Conservation (phyloP, 2,113 vertebrate species). For the Prinia subflava region DNA sequence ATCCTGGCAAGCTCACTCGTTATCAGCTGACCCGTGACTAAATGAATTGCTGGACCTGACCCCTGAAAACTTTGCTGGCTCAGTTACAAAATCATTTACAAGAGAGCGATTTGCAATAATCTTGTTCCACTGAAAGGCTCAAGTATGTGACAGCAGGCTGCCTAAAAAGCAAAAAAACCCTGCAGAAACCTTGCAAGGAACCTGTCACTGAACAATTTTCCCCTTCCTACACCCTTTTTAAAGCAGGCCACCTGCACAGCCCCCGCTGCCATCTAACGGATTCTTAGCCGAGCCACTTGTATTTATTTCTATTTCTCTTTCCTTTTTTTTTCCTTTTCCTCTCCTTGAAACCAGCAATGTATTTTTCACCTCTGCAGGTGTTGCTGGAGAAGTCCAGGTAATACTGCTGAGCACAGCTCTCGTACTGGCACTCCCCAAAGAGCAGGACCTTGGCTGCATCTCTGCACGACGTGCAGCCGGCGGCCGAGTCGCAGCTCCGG, state of each 20-base stretch:
- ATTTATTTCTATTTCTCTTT: neutral
- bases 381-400: constrained; percentile 84
- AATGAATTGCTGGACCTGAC: constrained; percentile 42
- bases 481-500: constrained; percentile 76
- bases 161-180: neutral
- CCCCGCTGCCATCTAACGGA: accelerated
- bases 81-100: constrained; percentile 53
- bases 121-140: constrained; percentile 40
- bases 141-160: constrained; percentile 2
- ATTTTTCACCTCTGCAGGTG: constrained; percentile 84
- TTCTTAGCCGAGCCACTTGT: neutral
- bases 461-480: constrained; percentile 82
- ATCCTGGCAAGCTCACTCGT: constrained; percentile 33
- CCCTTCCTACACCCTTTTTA: neutral
- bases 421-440: constrained; percentile 89
- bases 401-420: constrained; percentile 89
- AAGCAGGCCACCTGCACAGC: neutral
- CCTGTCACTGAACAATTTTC: neutral
- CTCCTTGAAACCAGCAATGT: neutral
- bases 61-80: constrained; percentile 38
- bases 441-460: constrained; percentile 86
- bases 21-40: constrained; percentile 43
- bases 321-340: neutral
- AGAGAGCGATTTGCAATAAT: constrained; percentile 34
- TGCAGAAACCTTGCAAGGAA: neutral